Percentiles rank a stretch among this genome's conserved stretches.
Evolutionary conservation across 2,797 vertebrate genomes (phyloP).

Genomic region (Apogon hyalosoma): DNA sequence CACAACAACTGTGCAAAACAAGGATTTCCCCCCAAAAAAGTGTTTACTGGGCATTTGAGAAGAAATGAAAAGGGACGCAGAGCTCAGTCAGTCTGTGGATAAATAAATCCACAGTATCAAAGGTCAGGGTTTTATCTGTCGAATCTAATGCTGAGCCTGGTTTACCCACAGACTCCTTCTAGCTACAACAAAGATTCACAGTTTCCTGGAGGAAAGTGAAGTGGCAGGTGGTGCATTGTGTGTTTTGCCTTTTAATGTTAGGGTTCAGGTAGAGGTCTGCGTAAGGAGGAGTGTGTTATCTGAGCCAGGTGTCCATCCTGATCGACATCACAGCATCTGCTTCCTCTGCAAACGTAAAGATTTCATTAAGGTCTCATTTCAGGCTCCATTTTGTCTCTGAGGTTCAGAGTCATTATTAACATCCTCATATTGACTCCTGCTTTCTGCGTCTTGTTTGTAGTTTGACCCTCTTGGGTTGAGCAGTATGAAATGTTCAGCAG

Average conservation of each 20-base stretch:
- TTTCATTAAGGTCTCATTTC: constrained; percentile 9
- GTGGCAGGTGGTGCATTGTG: not conserved
- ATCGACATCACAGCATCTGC: constrained; percentile 2
- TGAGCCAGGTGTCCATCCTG: not conserved
- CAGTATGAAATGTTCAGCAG: constrained; percentile 12
- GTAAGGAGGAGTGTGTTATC: not conserved
- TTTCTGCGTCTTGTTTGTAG: constrained; percentile 5
- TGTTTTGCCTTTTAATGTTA: not conserved
- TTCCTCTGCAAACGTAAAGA: constrained; percentile 11
- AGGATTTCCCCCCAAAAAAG: too few relatives aligned
- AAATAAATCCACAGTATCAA: not conserved
- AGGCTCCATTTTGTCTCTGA: not conserved
- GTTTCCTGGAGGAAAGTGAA: not conserved
- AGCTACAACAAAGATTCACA: not conserved
- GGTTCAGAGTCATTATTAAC: constrained; percentile 5
- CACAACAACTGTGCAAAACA: too few relatives aligned
- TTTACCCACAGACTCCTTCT: not conserved
- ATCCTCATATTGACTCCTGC: not conserved
- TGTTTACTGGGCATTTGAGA: not conserved
- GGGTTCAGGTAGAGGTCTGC: not conserved
- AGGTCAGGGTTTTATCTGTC: constrained; percentile 1
- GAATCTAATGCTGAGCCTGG: not conserved
- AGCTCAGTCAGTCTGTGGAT: not conserved
- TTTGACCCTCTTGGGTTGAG: not conserved
- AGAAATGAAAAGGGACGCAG: not conserved